Percentiles rank a stretch among this genome's conserved stretches.
These are phyloP conservation scores for Drosophila takahashii DNA, from an alignment of 1,140 invertebrate genomes.

Conservation along the genomic window DNA sequence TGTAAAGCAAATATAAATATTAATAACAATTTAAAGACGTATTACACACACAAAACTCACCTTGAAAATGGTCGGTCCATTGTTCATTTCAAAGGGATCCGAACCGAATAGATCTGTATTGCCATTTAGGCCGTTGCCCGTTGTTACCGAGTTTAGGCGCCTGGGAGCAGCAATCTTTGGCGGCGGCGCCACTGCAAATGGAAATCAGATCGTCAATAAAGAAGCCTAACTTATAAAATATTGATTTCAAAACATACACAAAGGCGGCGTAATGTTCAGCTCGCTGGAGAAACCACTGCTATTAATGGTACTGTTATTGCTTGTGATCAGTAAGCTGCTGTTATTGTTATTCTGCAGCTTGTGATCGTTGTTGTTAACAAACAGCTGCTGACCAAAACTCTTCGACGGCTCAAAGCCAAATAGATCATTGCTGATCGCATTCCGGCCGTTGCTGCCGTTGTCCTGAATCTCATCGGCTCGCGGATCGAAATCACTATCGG, in stretches of 20 bases:
- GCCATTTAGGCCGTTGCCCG: conserved; percentile 85
- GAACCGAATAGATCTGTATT: conserved; percentile 89
- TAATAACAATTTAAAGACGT: not conserved
- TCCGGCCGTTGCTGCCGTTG: conserved; percentile 74
- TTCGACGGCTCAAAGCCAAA: conserved; percentile 83
- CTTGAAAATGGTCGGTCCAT: conserved; percentile 78
- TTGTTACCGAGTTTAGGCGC: conserved; percentile 67
- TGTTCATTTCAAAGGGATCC: conserved; percentile 86
- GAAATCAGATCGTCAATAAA: conserved; percentile 1
- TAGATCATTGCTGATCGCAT: conserved; percentile 81
- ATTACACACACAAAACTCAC: conserved; percentile 25
- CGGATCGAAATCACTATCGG: conserved; percentile 92
- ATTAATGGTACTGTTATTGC: conserved; percentile 66
- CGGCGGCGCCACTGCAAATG: conserved; percentile 90
- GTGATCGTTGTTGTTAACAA: conserved; percentile 75
- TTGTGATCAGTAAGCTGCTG: conserved; percentile 55
- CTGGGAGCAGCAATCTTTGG: conserved; percentile 88
- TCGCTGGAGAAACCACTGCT: conserved; percentile 78
- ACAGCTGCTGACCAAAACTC: conserved; percentile 84
- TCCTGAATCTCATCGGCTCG: conserved; percentile 88
- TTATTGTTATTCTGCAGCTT: conserved; percentile 71
- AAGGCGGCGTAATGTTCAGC: conserved; percentile 86
- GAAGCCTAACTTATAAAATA: not conserved
- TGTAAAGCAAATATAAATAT: conserved; percentile 34
- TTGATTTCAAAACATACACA: conserved; percentile 86